Base-by-base conservation (phyloP, 2,113 vertebrate genomes). In the Cavia porcellus region DNA sequence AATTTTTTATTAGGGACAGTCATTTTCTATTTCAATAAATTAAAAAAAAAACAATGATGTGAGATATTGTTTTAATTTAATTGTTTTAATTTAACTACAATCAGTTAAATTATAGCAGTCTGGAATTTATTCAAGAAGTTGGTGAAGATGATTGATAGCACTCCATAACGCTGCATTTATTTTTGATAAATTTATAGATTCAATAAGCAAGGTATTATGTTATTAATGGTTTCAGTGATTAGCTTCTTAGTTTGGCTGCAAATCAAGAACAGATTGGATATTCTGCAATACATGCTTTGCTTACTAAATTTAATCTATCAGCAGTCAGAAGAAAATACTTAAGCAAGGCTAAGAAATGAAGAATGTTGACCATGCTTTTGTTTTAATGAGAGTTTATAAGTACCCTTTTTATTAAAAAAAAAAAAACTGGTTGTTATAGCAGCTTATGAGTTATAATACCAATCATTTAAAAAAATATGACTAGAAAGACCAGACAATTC, bases 181-280 rank as follows among this genome's bases (percentile, higher is more conserved):
- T 52, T 82, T 85, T 89, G 59, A 68, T 89, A 57, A n/a, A 79
- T 80, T 90, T 88, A 64, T 55, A 68, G 12, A 87, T 59, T 64
- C 72, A 72, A 61, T 28, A 82, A 68, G 4, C 13, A 82, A 75
- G 3, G 32, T 38, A 72, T 45, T 19, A 45, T 15, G 25, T 75
- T 79, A 75, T 20, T 59, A 87, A 85, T 80, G n/a, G 28, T 75
- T 90, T 87, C 20, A 8, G 32, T 87, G n/a, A 64, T 1, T 8
- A 38, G 17, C 64, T 86, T 85, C 64, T 85, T 74, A 85, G 42
- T 75, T 64, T 85, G 86, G 59, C 64, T 35, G 38, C 45, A 81
- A 82, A 77, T 70, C 42, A 89, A 93, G 83, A 77, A 84, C 20
- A 80, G 15, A 32, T 15, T 42, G 70, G 28, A 13, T 92, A 89